Base-by-base conservation (phyloP, 35 echinoderm and acorn worm species). In the Diadema setosum region DNA sequence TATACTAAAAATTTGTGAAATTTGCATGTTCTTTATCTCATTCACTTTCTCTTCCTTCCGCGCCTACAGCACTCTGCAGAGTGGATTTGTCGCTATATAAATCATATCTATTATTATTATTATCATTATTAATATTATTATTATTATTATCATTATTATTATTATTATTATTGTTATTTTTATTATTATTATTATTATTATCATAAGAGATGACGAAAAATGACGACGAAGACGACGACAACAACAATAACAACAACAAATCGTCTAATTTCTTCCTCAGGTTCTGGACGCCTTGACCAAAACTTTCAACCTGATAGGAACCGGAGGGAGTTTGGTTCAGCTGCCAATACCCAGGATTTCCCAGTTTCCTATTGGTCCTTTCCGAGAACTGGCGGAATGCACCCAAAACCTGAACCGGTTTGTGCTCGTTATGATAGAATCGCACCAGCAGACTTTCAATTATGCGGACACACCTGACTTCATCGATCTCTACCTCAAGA, bases 391-490 rank as follows among this genome's bases (percentile, higher is more conserved):
- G 31, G 65, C 44, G 24, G 33, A 34, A 3, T 42, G 24, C 43
- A 55, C 78, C 18, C 17, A 44, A 3, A 45, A 76, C 36, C 37
- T 91, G 17, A 12, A 46, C 15, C 42, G 52, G 32, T 91, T 91
- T 27, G 37, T 81, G 4, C 6, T 29, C 27, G 39, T 65, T 18
- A 83, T 89, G 16, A 29, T 84, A 34, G 26, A 39, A 8, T 33
- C 78, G 23, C 86, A 89, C 58, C 27, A 29, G 42, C 21, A 32
- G 21, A 57, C n/a, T 0, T 81, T 76, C 18, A 81, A 88, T 23
- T 45, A 42, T 2, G 44, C 83, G 18, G 56, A 93, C 25, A 61
- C 78, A 29, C 36, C 45, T 31, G 80, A 93, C 44, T 93, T 93
- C 61, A 84, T 89, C 34, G 86, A 93, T 48, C 45, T 24, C 4